Evolutionary conservation across 1,140 invertebrate genomes (phyloP).

Genomic region (Scaptomyza hsui): DNA sequence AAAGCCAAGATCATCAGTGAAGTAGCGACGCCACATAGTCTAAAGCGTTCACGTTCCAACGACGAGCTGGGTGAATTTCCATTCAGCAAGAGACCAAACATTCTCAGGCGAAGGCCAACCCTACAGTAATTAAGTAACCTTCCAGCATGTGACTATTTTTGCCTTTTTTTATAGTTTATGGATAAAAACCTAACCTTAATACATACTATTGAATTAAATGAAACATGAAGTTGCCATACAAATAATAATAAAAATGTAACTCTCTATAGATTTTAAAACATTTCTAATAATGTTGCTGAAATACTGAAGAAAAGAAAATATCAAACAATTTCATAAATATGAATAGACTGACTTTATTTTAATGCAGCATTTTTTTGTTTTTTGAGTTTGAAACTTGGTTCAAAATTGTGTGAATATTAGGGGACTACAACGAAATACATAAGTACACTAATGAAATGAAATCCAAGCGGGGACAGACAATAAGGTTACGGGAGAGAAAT

Average conservation of each 20-base stretch:
- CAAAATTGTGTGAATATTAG: constrained; percentile 45
- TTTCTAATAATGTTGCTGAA: not conserved
- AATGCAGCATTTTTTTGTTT: constrained; percentile 32
- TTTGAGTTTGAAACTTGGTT: constrained; percentile 55
- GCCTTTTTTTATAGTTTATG: constrained; percentile 36
- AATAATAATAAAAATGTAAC: no score
- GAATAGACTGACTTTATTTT: constrained; percentile 69
- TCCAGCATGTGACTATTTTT: not conserved
- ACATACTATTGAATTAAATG: no score
- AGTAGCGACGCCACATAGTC: constrained; percentile 8
- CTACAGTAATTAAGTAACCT: not conserved
- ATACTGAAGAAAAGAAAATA: no score
- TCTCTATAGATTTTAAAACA: no score
- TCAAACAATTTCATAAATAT: constrained; percentile 24
- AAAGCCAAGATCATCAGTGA: constrained; percentile 12
- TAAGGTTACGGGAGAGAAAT: constrained; percentile 16
- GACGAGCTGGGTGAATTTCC: constrained; percentile 17
- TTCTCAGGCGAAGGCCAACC: constrained; percentile 38
- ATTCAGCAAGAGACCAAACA: constrained; percentile 48
- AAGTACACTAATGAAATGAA: constrained; percentile 30
- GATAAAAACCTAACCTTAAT: not conserved
- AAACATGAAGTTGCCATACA: no score
- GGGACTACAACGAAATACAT: constrained; percentile 35
- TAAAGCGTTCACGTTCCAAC: constrained; percentile 43
- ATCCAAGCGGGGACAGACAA: constrained; percentile 34